Evolutionary conservation across 2,113 vertebrate genomes (phyloP).

Genomic region (Hypanus sabinus): DNA sequence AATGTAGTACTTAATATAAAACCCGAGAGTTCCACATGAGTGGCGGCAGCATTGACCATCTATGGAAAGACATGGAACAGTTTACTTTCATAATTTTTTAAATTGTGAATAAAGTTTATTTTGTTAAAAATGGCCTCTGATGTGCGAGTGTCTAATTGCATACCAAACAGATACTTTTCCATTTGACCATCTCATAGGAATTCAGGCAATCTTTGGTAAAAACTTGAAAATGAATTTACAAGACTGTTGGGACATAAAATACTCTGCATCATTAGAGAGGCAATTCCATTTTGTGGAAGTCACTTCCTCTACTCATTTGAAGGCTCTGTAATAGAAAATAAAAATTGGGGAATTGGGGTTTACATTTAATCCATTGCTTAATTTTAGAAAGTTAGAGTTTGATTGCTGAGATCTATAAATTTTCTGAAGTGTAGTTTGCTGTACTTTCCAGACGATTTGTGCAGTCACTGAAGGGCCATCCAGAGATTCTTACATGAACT

Average conservation of each 20-base stretch:
- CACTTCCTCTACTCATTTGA: not conserved
- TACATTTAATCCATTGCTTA: not conserved
- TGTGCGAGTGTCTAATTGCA: not conserved
- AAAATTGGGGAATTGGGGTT: not conserved
- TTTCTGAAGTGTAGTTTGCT: too few relatives aligned
- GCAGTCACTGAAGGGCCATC: not conserved
- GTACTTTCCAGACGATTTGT: too few relatives aligned
- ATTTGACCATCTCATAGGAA: not conserved
- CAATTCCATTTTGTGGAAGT: not conserved
- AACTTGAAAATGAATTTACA: not conserved
- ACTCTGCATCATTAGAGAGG: not conserved
- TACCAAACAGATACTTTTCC: not conserved
- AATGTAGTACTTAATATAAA: too few relatives aligned
- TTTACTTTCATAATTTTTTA: too few relatives aligned
- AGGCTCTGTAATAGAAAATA: not conserved
- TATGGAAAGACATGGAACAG: too few relatives aligned
- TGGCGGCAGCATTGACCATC: too few relatives aligned
- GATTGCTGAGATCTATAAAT: too few relatives aligned
- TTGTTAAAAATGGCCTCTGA: not conserved
- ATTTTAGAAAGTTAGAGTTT: too few relatives aligned
- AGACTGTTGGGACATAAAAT: not conserved
- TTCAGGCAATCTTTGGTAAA: not conserved
- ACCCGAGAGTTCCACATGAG: too few relatives aligned
- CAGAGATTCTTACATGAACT: not conserved
- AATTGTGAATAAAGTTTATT: too few relatives aligned